Base-by-base conservation (phyloP, 2,113 vertebrate species). In the Agapornis roseicollis region DNA sequence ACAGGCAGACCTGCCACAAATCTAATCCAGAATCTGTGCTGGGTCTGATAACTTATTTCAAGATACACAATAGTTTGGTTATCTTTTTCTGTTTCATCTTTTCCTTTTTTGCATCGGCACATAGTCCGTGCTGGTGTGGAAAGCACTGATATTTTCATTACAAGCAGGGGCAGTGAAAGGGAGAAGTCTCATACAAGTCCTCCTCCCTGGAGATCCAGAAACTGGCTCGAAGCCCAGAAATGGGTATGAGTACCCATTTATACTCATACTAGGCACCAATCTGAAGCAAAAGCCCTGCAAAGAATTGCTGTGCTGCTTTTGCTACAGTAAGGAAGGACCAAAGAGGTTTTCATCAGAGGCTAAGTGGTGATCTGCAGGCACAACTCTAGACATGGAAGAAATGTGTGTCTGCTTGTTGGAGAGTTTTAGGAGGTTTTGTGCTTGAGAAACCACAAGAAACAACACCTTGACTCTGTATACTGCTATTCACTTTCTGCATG, bases 181-280 rank as follows among this genome's bases (percentile, higher is more conserved):
- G 8, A n/a, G 8, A 84, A 66, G 6, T 65, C 35, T 44, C 17
- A 12, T 37, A 4, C 4, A 25, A 47, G 20, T 31, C 28, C 12
- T 79, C 11, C 19, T 88, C 14, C 23, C 42, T 42, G 39, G 33
- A 87, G 49, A 41, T n/a, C 9, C 46, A 78, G 53, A 77, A 91
- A 69, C n/a, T 47, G 18, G 7, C 24, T 74, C n/a, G 46, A n/a
- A 73, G n/a, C 44, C 41, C 18, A 28, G 77, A 77, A 35, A 6
- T 0, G 7, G 16, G 14, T 3, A 16, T 6, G 58, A 58, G 20
- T 23, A 63, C 18, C 76, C 25, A 6, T 13, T 14, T 0, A 3
- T 7, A 31, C 24, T 23, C 2, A 6, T 37, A 16, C 9, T 4
- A 33, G 39, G 49, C 44, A 88, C 27, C 19, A 42, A 14, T 4